phyloP scores from a whole-genome alignment of 2,113 vertebrate species.

The Terrapene triunguis region DNA sequence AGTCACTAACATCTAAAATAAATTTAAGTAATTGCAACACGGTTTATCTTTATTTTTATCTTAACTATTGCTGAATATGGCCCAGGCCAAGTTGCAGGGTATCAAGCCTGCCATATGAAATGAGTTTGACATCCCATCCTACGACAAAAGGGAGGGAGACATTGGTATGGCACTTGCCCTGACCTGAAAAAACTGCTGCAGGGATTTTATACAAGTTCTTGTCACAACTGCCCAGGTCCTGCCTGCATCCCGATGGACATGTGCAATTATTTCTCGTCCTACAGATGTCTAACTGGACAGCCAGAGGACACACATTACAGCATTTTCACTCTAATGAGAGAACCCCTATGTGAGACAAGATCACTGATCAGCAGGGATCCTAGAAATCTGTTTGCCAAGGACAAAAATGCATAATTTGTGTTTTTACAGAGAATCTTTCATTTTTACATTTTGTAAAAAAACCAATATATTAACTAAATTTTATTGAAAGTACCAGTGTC shows the following conservation, averaged over 20 bases:
- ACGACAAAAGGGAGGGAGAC: background rate
- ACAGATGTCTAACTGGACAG: background rate
- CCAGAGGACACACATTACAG: background rate
- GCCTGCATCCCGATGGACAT: background rate
- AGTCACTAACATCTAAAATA: too few relatives aligned
- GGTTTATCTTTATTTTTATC: too few relatives aligned
- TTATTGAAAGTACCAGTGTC: too few relatives aligned
- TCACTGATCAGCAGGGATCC: background rate
- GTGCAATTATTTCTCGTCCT: background rate
- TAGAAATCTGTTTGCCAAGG: too few relatives aligned
- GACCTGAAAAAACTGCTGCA: fast-evolving
- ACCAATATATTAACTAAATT: too few relatives aligned
- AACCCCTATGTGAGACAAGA: background rate
- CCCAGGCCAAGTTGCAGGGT: too few relatives aligned
- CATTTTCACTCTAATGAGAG: background rate
- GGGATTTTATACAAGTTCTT: background rate
- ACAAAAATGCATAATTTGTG: too few relatives aligned
- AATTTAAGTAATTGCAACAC: too few relatives aligned
- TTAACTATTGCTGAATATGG: too few relatives aligned
- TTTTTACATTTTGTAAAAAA: too few relatives aligned
- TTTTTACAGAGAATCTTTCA: too few relatives aligned
- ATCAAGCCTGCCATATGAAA: too few relatives aligned
- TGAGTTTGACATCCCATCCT: background rate
- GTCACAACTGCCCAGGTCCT: background rate
- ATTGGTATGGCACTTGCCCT: background rate